Percentiles rank a stretch among this genome's conserved stretches.
Evolutionary conservation across 2,888 invertebrate species (phyloP).

Genomic region (Adineta ricciae): DNA sequence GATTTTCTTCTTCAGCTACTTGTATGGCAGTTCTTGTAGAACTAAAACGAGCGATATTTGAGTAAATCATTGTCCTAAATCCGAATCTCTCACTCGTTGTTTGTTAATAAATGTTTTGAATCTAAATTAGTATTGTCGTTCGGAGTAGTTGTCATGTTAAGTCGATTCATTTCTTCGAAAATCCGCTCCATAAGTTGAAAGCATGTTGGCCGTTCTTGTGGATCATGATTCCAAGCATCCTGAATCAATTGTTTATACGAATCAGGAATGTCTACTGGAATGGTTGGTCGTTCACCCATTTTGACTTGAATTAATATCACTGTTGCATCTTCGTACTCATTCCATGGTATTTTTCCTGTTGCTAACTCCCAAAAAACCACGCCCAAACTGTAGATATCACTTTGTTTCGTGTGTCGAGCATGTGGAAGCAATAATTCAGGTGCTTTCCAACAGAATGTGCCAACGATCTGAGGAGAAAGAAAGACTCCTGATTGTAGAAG

Average conservation of each 20-base stretch:
- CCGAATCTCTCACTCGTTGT: not conserved
- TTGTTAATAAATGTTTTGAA: not conserved
- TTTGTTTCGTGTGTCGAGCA: not conserved
- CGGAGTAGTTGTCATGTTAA: too few species aligned
- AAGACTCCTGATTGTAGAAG: not conserved
- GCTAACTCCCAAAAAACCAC: not conserved
- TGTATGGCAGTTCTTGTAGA: not conserved
- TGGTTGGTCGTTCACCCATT: not conserved
- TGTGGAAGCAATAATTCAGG: not conserved
- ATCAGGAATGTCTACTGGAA: not conserved
- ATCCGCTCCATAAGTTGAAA: not conserved
- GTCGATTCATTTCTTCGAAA: not conserved
- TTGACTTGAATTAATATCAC: not conserved
- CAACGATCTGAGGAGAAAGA: not conserved
- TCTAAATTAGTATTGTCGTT: not conserved
- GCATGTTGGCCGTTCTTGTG: not conserved
- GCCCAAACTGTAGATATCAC: not conserved
- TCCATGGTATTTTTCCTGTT: not conserved
- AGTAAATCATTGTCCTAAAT: not conserved
- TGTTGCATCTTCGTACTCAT: not conserved
- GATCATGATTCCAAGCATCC: not conserved
- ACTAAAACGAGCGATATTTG: not conserved
- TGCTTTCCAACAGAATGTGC: not conserved
- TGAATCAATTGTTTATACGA: not conserved
- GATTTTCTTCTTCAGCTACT: not conserved